These are phyloP conservation scores for Eospalax fontanierii DNA, from an alignment of 2,797 vertebrate genomes.

Conservation along the genomic window DNA sequence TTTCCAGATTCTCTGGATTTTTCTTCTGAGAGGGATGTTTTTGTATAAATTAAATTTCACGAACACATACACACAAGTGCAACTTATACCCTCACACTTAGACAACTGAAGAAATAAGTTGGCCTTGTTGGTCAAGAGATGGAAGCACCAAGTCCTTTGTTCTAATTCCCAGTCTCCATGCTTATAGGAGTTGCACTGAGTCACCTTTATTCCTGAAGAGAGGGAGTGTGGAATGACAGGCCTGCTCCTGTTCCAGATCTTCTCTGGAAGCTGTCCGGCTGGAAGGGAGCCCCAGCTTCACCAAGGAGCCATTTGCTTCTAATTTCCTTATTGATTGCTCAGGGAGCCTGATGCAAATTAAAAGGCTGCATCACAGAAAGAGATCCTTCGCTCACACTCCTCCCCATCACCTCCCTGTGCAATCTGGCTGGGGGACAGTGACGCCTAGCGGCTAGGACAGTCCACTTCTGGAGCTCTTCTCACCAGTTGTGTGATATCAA, in stretches of 20 bases:
- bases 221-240: background rate
- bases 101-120: background rate
- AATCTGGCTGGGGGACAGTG: background rate
- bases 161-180: background rate
- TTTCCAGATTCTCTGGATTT: background rate
- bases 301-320: constrained; percentile 47
- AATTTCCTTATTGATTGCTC: constrained; percentile 48
- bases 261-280: constrained; percentile 18
- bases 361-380: background rate
- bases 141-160: background rate
- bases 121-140: background rate
- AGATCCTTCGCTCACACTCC: background rate
- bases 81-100: background rate
- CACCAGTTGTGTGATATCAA: background rate
- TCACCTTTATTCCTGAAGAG: background rate
- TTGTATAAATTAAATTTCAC: constrained; percentile 7
- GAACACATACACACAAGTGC: background rate
- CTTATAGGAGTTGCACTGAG: background rate
- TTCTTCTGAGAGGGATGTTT: constrained; percentile 17
- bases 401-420: background rate
- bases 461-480: background rate
- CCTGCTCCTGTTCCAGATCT: constrained; percentile 8
- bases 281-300: background rate
- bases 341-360: background rate
- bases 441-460: background rate